These are phyloP conservation scores for Cheirogaleus medius DNA, from an alignment of 2,113 vertebrate species.

Conservation along the genomic window DNA sequence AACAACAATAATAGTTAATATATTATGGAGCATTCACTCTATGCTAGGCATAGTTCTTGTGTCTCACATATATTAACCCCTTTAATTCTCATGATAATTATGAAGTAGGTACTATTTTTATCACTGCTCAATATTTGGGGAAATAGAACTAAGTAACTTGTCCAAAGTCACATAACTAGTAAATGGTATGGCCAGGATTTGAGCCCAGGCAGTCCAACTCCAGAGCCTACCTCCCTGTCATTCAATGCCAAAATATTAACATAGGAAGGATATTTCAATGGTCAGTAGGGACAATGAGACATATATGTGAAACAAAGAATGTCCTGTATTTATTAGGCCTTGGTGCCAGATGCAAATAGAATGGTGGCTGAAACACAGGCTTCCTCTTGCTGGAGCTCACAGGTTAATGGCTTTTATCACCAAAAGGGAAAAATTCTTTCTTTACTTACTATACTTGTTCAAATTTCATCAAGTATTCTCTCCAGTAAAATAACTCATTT, in stretches of 20 bases:
- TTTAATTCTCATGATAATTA: background rate
- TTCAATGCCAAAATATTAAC: background rate
- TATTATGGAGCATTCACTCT: background rate
- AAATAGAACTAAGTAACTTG: background rate
- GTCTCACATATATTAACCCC: background rate
- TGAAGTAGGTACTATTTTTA: background rate
- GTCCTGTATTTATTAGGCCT: background rate
- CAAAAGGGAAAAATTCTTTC: background rate
- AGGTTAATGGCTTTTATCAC: background rate
- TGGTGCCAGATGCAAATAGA: background rate
- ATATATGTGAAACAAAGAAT: background rate
- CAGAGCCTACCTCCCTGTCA: background rate
- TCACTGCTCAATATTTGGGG: background rate
- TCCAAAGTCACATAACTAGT: background rate
- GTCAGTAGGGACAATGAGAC: background rate
- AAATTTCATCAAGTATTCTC: background rate
- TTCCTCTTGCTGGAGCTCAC: background rate
- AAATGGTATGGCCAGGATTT: background rate
- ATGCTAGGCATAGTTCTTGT: background rate
- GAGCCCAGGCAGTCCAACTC: background rate
- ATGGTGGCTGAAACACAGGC: background rate
- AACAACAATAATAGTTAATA: background rate
- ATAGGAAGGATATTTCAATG: background rate
- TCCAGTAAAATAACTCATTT: background rate
- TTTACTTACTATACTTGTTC: background rate